Evolutionary conservation across 1,140 invertebrate species (phyloP), one percentile per base, ranked within the genome.

Genomic region (Pseudomyrmex concolor): DNA sequence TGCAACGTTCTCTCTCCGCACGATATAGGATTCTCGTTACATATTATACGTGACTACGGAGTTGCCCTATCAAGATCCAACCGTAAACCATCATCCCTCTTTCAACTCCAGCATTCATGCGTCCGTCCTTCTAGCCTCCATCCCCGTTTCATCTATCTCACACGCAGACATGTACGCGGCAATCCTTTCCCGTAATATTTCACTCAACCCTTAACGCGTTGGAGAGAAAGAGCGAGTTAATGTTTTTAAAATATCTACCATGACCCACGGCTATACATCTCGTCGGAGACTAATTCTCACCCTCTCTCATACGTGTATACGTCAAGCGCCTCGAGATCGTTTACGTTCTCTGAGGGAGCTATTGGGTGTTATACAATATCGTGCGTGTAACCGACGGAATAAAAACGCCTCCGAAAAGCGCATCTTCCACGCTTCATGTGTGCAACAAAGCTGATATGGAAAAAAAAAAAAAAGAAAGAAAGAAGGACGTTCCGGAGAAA

Each of bases 31-130:
- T 34, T 34, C 34, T 34, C 34, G 34, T 7, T 34, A 34, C 34
- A 34, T 34, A 34, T 34, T 34, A 59, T 64, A 87, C 70, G 45
- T n/a, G 63, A 68, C 77, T 55, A 76, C 71, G 67, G 15, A 73
- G 72, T 84, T 60, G 68, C 67, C 48, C 72, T 87, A 87, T 88
- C 74, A 87, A 88, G 86, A 88, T 88, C 82, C 70, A 87, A 84
- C 74, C 74, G 43, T 64, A 68, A 73, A 77, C 84, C 43, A 19
- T 43, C 60, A 34, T 72, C 86, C 71, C 63, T 51, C 54, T 77
- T 81, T 76, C 60, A 76, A 72, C 59, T 50, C 45, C 50, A 15
- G 51, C 64, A 76, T 78, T 74, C 59, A 22, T 62, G 51, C 55
- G 74, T 51, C 51, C 34, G 34, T 34, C 25, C 70, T 45, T 17